Conservation (phyloP, 2,113 vertebrate genomes). For the Charina bottae region DNA sequence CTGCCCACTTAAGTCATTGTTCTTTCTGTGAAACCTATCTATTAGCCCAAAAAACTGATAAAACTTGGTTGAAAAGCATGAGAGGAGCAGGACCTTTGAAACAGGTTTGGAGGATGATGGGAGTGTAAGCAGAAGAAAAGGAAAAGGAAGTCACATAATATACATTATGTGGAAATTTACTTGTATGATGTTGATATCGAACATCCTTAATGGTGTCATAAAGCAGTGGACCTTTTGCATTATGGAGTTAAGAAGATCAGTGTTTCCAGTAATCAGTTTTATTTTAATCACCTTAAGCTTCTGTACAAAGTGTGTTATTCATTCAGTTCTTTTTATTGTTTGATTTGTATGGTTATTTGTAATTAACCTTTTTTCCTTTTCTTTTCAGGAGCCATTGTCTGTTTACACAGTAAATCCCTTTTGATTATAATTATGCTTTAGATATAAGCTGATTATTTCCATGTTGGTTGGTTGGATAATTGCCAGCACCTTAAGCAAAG, state of each 20-base stretch:
- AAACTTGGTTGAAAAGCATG: not conserved
- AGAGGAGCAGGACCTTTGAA: not conserved
- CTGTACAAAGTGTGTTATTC: not conserved
- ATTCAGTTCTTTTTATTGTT: not conserved
- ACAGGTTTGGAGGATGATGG: not conserved
- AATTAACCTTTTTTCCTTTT: slow-evolving; percentile 11
- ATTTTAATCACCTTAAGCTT: not conserved
- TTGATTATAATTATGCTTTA: not conserved
- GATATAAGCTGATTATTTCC: not conserved
- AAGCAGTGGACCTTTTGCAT: not conserved
- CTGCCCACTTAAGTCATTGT: not conserved
- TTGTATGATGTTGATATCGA: not conserved
- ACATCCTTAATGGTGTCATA: not conserved
- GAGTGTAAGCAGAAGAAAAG: not conserved
- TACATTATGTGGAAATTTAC: not conserved
- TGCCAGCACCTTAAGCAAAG: not conserved
- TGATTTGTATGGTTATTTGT: not conserved
- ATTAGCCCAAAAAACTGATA: no score
- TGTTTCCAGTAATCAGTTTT: not conserved
- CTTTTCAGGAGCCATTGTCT: not conserved
- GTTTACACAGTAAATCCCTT: not conserved
- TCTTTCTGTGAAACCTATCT: not conserved
- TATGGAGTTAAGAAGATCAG: not conserved
- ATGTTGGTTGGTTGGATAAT: not conserved
- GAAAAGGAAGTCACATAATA: not conserved